These are phyloP conservation scores for Malurus leucopterus DNA, from an alignment of 2,797 vertebrate genomes.

Conservation along the genomic window DNA sequence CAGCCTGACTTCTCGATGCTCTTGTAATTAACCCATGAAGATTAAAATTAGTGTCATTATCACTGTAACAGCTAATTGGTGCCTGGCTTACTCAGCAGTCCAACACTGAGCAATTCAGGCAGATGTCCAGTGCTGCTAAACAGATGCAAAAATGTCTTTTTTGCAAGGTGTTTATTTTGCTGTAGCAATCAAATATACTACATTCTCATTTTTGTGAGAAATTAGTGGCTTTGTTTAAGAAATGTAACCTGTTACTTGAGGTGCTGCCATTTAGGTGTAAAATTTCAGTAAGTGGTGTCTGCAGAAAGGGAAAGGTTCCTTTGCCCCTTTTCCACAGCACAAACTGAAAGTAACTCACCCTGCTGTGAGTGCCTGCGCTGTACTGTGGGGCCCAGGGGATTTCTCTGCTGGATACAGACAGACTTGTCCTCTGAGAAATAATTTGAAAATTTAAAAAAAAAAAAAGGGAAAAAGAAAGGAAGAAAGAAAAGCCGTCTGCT, in stretches of 20 bases:
- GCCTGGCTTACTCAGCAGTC: conserved; percentile 20
- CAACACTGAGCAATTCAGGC: background rate
- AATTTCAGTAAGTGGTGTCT: background rate
- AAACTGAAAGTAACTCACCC: conserved; percentile 12
- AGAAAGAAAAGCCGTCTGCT: conserved; percentile 30
- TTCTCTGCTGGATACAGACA: conserved; percentile 44
- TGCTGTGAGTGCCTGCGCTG: background rate
- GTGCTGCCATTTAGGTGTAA: background rate
- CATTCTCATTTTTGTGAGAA: background rate
- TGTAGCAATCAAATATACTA: accelerated
- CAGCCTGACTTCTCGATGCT: background rate
- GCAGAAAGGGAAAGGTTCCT: conserved; percentile 1
- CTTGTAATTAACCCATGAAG: conserved; percentile 46
- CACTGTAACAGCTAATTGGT: conserved; percentile 36
- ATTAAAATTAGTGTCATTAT: conserved; percentile 50
- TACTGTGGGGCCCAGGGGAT: conserved; percentile 25
- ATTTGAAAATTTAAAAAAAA: background rate
- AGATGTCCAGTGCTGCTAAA: background rate
- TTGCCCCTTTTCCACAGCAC: background rate
- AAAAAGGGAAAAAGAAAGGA: background rate
- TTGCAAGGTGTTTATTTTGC: background rate
- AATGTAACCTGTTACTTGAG: background rate
- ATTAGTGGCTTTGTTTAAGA: background rate
- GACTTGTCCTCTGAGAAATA: conserved; percentile 60
- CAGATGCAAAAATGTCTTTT: background rate